Percentiles rank a stretch among this genome's conserved stretches.
Conservation (phyloP, 92 coral and sea anemone genomes). For the Galaxea fascicularis region DNA sequence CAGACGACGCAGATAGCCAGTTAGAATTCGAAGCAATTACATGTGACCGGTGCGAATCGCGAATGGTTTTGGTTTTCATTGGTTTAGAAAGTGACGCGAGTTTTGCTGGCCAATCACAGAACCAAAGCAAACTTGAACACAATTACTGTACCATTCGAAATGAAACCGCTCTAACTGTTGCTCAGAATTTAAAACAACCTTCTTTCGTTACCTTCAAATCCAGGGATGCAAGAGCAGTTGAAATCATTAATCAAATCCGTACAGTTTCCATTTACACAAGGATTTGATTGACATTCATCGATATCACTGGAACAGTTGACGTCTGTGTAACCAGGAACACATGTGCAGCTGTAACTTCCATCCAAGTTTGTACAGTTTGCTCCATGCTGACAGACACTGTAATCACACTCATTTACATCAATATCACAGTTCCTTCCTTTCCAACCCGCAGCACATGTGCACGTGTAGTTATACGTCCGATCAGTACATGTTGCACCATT, state of each 20-base stretch:
- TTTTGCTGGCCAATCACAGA: too few relatives aligned
- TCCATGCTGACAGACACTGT: conserved; percentile 79
- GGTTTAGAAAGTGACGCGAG: too few relatives aligned
- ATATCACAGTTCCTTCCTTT: conserved; percentile 56
- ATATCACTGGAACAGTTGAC: conserved; percentile 78
- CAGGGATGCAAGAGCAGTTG: conserved; percentile 79
- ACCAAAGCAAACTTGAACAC: too few relatives aligned
- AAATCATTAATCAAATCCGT: conserved; percentile 72
- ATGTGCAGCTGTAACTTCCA: conserved; percentile 71
- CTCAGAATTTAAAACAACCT: too few relatives aligned
- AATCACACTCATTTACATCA: conserved; percentile 73
- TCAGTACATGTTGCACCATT: conserved; percentile 64
- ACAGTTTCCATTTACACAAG: conserved; percentile 81
- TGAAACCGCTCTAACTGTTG: too few relatives aligned
- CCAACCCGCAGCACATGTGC: conserved; percentile 78
- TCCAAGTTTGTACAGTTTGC: conserved; percentile 75
- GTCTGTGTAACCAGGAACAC: conserved; percentile 82
- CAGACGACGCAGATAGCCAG: too few relatives aligned
- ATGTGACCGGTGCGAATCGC: too few relatives aligned
- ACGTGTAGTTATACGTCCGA: conserved; percentile 16
- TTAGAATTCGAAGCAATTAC: too few relatives aligned
- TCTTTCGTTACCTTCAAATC: conserved; percentile 69
- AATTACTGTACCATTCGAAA: too few relatives aligned
- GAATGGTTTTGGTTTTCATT: too few relatives aligned
- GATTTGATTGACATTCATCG: conserved; percentile 72